Conservation (phyloP, 2,888 invertebrate genomes). For the Synergus japonicus region DNA sequence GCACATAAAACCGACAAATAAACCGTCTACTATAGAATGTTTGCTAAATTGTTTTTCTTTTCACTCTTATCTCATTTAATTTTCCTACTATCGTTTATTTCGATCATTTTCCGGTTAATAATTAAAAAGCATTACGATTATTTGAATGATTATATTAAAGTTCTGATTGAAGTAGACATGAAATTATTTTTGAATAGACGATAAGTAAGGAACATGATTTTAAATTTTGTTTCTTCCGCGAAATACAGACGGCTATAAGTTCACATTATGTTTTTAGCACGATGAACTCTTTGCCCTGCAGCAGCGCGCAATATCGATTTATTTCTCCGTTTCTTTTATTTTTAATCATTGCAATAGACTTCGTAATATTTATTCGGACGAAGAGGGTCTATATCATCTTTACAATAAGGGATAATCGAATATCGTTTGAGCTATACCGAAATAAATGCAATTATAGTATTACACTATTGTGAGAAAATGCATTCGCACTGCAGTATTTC, state of each 20-base stretch:
- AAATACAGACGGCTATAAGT: conserved; percentile 18
- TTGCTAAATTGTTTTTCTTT: background rate
- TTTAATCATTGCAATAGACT: conserved; percentile 23
- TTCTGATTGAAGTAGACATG: no score
- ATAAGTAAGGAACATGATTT: background rate
- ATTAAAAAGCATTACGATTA: no score
- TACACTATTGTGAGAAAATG: background rate
- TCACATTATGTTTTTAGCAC: conserved; percentile 39
- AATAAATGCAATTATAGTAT: background rate
- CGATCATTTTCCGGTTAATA: no score
- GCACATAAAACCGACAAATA: conserved; percentile 2
- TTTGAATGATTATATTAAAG: no score
- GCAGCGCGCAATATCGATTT: conserved; percentile 33
- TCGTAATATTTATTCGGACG: conserved; percentile 13
- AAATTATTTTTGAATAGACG: no score
- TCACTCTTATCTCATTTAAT: background rate
- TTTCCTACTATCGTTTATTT: background rate
- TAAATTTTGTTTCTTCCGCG: background rate
- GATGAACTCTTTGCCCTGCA: conserved; percentile 30
- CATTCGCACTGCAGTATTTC: background rate
- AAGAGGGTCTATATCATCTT: background rate
- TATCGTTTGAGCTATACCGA: background rate
- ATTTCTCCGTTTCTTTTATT: conserved; percentile 28
- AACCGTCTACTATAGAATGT: background rate
- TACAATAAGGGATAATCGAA: background rate